phyloP scores from a whole-genome alignment of 2,797 vertebrate species.

The Knipowitschia caucasica region DNA sequence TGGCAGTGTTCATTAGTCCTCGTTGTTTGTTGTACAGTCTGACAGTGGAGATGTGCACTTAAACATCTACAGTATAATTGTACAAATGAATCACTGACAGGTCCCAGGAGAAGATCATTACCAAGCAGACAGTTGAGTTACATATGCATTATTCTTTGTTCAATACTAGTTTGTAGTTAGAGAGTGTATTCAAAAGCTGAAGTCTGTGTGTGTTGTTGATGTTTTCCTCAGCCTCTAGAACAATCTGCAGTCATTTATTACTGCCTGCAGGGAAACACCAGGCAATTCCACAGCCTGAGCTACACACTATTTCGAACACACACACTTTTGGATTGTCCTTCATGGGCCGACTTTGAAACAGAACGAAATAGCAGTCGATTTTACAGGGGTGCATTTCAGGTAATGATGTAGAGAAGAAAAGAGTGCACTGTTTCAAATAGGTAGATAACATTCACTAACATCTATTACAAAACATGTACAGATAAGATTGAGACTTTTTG shows the following conservation, averaged over 20 bases:
- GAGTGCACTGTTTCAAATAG: constrained; percentile 38
- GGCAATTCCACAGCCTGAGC: constrained; percentile 15
- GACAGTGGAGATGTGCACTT: no score
- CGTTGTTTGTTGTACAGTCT: no score
- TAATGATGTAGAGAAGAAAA: constrained; percentile 26
- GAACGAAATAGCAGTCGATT: constrained; percentile 43
- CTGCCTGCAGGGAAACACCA: constrained; percentile 45
- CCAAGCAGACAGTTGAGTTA: no score
- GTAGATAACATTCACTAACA: constrained; percentile 31
- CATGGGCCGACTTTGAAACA: constrained; percentile 47
- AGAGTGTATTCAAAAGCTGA: not conserved
- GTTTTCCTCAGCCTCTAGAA: constrained; percentile 28
- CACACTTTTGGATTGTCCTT: constrained; percentile 24
- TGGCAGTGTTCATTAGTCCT: no score
- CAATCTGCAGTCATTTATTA: constrained; percentile 32
- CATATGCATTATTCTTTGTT: no score
- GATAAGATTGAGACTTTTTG: no score
- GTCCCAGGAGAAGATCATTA: no score
- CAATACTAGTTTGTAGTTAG: no score
- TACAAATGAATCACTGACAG: no score
- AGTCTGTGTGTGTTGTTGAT: not conserved
- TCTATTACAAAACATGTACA: constrained; percentile 44
- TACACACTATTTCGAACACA: constrained; percentile 10
- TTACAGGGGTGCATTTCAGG: constrained; percentile 41
- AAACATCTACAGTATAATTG: no score